phyloP scores from a whole-genome alignment of 2,888 invertebrate species.

The Carabus problematicus region DNA sequence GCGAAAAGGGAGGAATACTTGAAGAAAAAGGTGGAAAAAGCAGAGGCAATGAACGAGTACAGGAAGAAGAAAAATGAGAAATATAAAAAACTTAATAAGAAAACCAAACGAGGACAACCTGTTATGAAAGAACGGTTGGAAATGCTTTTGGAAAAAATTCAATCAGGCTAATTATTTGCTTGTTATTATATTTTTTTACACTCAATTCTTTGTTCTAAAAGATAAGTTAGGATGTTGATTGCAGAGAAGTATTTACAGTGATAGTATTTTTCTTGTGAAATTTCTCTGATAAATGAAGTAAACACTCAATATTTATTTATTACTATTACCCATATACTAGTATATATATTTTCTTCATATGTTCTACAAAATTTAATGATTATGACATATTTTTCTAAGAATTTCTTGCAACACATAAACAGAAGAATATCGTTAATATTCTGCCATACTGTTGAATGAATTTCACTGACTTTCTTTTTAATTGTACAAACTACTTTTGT shows the following conservation, averaged over 20 bases:
- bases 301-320: conserved; percentile 11
- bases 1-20: conserved; percentile 61
- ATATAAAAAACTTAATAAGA: conserved; percentile 76
- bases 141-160: conserved; percentile 78
- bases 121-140: conserved; percentile 84
- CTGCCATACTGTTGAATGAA: background rate
- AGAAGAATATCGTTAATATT: background rate
- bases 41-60: conserved; percentile 70
- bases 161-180: conserved; percentile 53
- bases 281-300: no score
- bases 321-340: background rate
- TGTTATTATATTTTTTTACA: conserved; percentile 4
- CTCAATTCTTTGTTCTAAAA: conserved; percentile 12
- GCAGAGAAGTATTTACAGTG: background rate
- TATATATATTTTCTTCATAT: background rate
- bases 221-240: no score
- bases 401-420: background rate
- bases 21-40: conserved; percentile 65
- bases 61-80: conserved; percentile 74
- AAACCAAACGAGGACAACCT: conserved; percentile 84
- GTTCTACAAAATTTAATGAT: background rate
- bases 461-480: no score
- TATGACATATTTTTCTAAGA: conserved; percentile 15
- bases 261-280: no score
- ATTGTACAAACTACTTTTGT: no score